These are phyloP conservation scores for Microtus pennsylvanicus DNA, from an alignment of 2,113 vertebrate species.

Conservation along the genomic window DNA sequence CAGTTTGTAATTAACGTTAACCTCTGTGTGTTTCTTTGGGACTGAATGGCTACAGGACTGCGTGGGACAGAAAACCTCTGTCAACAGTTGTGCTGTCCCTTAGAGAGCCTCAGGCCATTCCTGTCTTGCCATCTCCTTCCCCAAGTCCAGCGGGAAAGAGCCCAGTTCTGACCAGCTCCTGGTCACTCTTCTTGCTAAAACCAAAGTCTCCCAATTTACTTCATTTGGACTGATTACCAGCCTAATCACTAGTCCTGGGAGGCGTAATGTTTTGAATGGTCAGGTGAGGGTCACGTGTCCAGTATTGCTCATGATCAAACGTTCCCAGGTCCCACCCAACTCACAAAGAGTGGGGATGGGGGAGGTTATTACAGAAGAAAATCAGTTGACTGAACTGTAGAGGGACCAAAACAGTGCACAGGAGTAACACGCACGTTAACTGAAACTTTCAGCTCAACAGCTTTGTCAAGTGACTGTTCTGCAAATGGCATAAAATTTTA, in stretches of 20 bases:
- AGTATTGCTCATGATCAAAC: not conserved
- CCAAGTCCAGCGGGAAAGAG: not conserved
- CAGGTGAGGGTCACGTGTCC: not conserved
- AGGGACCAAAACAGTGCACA: not conserved
- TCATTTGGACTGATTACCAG: not conserved
- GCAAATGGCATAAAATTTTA: not conserved
- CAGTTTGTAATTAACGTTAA: too few relatives aligned
- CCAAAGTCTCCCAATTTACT: not conserved
- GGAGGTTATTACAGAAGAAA: not conserved
- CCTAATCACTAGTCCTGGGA: not conserved
- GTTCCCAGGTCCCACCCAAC: not conserved
- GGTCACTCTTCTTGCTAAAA: not conserved
- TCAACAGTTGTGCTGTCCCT: not conserved
- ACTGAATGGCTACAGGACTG: too few relatives aligned
- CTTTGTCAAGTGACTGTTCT: not conserved
- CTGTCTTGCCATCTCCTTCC: not conserved
- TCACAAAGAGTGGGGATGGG: not conserved
- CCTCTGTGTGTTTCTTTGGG: too few relatives aligned
- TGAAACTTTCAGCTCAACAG: not conserved
- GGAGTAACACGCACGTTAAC: not conserved
- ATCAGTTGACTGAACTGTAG: not conserved
- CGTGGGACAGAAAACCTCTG: too few relatives aligned
- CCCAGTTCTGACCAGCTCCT: not conserved
- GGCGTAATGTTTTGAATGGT: not conserved
- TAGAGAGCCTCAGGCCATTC: not conserved